Conservation (phyloP, 2,888 invertebrate genomes). For the Thereva unica region DNA sequence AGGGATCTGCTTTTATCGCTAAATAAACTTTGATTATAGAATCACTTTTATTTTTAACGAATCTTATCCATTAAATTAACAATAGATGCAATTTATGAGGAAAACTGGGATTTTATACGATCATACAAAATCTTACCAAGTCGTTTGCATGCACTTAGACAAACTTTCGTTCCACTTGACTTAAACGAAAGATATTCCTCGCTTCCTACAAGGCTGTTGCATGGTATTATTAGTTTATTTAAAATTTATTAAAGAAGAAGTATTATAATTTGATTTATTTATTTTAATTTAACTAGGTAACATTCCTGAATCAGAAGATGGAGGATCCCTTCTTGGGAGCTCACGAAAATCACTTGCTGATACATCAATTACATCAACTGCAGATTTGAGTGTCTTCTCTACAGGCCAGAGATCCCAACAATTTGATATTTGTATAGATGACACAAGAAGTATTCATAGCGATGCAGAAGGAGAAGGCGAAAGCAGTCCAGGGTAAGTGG, state of each 20-base stretch:
- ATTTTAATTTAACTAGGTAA: constrained; percentile 36
- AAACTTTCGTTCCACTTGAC: constrained; percentile 22
- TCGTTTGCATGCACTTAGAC: constrained; percentile 40
- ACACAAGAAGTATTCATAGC: constrained; percentile 42
- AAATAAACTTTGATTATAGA: no score
- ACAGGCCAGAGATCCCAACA: constrained; percentile 58
- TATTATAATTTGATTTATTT: not conserved
- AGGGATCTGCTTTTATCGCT: no score
- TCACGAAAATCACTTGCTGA: constrained; percentile 80
- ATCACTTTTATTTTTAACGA: not conserved
- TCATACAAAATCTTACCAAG: constrained; percentile 39
- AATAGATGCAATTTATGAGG: constrained; percentile 35
- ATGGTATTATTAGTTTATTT: constrained; percentile 26
- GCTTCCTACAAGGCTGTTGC: constrained; percentile 37
- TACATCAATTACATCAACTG: constrained; percentile 82
- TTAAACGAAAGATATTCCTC: constrained; percentile 39
- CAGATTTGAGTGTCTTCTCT: constrained; percentile 79
- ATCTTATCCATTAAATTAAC: constrained; percentile 23
- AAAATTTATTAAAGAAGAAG: constrained; percentile 1
- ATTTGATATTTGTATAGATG: constrained; percentile 43
- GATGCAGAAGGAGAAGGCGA: constrained; percentile 43
- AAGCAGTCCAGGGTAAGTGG: constrained; percentile 44
- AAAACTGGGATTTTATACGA: constrained; percentile 40
- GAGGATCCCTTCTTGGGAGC: constrained; percentile 70
- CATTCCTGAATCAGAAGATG: constrained; percentile 61